Conservation (phyloP, 1,140 invertebrate species). For the Popillia japonica region DNA sequence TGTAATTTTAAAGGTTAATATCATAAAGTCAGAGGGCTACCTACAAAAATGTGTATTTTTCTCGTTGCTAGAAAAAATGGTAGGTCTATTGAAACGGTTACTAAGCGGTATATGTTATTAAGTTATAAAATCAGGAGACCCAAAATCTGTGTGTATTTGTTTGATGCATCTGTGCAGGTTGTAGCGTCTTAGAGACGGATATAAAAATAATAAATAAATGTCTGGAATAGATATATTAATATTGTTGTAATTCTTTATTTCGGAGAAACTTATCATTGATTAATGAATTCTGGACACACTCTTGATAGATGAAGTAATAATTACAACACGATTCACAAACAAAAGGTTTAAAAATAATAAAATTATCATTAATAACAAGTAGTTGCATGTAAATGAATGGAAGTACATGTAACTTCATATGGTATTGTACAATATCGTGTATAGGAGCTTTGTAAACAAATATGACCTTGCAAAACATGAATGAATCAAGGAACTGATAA, state of each 20-base stretch:
- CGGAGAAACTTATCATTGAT: no score
- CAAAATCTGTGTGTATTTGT: background rate
- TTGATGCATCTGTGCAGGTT: background rate
- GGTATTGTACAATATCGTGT: background rate
- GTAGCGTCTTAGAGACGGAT: no score
- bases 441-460: conserved; percentile 23
- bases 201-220: no score
- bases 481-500: conserved; percentile 35
- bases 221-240: no score
- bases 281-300: no score
- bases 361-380: no score
- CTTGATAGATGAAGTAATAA: no score
- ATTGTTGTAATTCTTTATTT: no score
- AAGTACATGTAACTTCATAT: no score
- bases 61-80: background rate
- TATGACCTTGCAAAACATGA: conserved; percentile 12
- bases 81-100: background rate
- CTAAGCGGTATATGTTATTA: background rate
- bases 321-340: no score
- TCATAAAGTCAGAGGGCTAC: background rate
- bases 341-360: no score
- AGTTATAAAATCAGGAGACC: background rate
- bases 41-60: background rate
- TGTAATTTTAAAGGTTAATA: conserved; percentile 8
- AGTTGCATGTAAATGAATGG: no score